Evolutionary conservation across 2,113 vertebrate species (phyloP).

Genomic region (Toxotes jaculatrix): DNA sequence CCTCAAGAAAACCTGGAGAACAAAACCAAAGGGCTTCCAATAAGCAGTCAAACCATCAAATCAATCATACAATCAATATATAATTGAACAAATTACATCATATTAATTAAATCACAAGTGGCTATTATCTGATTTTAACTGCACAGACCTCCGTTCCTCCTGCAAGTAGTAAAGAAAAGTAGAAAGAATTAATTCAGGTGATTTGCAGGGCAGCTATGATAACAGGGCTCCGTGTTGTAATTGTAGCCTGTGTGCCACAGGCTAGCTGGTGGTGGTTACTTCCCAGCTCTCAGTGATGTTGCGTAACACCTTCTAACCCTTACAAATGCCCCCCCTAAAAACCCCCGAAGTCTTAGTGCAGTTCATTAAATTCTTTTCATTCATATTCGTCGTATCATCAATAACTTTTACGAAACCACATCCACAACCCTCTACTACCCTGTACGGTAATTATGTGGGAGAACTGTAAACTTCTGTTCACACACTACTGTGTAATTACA

Average conservation of each 20-base stretch:
- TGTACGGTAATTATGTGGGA: background rate
- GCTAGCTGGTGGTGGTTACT: conserved; percentile 11
- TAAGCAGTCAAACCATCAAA: background rate
- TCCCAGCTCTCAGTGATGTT: conserved; percentile 32
- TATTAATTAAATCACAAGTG: conserved; percentile 3
- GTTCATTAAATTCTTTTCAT: background rate
- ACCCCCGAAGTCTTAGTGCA: background rate
- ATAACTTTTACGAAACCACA: background rate
- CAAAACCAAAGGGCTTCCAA: background rate
- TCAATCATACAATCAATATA: background rate
- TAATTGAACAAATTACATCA: background rate
- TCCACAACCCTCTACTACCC: background rate
- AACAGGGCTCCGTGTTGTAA: conserved; percentile 36
- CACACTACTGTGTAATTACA: background rate
- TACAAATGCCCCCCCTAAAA: conserved; percentile 3
- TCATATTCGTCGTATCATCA: background rate
- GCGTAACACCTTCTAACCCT: conserved; percentile 19
- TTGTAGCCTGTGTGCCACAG: conserved; percentile 5
- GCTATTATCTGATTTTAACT: background rate
- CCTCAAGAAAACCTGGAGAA: background rate
- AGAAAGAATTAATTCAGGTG: conserved; percentile 1
- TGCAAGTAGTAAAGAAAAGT: background rate
- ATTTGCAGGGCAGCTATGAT: conserved; percentile 26
- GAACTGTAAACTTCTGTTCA: background rate
- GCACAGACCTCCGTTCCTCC: background rate